Conservation (phyloP, 2,888 invertebrate genomes). For the Nasonia oneida region DNA sequence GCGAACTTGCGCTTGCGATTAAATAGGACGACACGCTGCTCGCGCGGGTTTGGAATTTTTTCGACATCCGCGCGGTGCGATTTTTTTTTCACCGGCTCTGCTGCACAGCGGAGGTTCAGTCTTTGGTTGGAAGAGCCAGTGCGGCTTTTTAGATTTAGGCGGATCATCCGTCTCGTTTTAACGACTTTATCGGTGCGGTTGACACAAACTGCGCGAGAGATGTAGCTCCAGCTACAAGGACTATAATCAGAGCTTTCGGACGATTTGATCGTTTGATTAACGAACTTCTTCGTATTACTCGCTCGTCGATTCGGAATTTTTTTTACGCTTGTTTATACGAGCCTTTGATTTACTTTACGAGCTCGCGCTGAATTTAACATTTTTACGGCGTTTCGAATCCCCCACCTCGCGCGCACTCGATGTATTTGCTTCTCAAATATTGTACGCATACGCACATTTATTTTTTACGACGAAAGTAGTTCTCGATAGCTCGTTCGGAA, state of each 20-base stretch:
- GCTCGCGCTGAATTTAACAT: neutral
- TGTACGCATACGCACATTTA: neutral
- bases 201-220: neutral
- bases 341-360: conserved; percentile 3
- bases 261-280: neutral
- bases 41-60: neutral
- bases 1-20: neutral
- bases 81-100: neutral
- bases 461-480: neutral
- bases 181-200: neutral
- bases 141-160: neutral
- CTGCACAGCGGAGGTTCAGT: neutral
- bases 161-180: neutral
- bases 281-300: neutral
- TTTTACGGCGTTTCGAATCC: neutral
- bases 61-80: neutral
- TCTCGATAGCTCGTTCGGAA: neutral
- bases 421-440: neutral
- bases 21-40: neutral
- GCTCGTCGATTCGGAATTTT: neutral
- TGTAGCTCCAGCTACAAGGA: no score
- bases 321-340: neutral
- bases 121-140: neutral
- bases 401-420: no score
- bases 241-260: no score